Percentiles rank a stretch among this genome's conserved stretches.
phyloP scores from a whole-genome alignment of 2,888 invertebrate genomes.

The Barypeithes pellucidus region DNA sequence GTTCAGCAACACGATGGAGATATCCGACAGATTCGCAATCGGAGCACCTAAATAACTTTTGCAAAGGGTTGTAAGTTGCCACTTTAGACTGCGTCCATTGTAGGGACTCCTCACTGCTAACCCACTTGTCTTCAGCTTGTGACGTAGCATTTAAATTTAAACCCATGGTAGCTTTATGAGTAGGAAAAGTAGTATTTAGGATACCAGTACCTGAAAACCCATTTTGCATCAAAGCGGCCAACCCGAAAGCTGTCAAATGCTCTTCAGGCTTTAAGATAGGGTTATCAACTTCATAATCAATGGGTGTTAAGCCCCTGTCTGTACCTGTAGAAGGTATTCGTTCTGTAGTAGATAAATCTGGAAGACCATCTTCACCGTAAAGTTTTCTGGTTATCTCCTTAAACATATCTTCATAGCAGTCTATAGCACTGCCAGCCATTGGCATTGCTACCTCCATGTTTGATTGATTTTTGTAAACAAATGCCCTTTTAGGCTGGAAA shows the following conservation, averaged over 20 bases:
- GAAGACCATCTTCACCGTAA: constrained; percentile 85
- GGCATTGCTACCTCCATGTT: constrained; percentile 74
- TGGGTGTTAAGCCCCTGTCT: constrained; percentile 68
- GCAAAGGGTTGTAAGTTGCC: constrained; percentile 85
- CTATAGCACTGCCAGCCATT: constrained; percentile 76
- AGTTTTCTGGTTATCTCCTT: constrained; percentile 94
- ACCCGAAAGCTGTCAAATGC: constrained; percentile 81
- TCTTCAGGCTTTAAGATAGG: constrained; percentile 79
- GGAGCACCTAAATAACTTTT: constrained; percentile 82
- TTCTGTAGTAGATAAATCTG: constrained; percentile 67
- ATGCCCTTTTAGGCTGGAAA: neutral
- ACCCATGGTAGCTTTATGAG: constrained; percentile 67
- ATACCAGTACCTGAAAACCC: constrained; percentile 80
- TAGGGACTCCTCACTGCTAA: constrained; percentile 80
- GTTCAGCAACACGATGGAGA: constrained; percentile 82
- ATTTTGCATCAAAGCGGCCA: constrained; percentile 85
- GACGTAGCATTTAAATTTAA: constrained; percentile 50
- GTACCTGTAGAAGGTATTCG: constrained; percentile 63
- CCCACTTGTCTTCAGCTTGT: constrained; percentile 74
- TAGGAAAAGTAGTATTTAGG: constrained; percentile 75
- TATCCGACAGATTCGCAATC: constrained; percentile 86
- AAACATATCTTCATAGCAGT: constrained; percentile 88
- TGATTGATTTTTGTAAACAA: neutral
- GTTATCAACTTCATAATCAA: constrained; percentile 72
- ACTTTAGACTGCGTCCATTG: constrained; percentile 86